Evolutionary conservation across 2,797 vertebrate species (phyloP), one percentile per base, ranked within the genome.

Genomic region (Tachyglossus aculeatus): DNA sequence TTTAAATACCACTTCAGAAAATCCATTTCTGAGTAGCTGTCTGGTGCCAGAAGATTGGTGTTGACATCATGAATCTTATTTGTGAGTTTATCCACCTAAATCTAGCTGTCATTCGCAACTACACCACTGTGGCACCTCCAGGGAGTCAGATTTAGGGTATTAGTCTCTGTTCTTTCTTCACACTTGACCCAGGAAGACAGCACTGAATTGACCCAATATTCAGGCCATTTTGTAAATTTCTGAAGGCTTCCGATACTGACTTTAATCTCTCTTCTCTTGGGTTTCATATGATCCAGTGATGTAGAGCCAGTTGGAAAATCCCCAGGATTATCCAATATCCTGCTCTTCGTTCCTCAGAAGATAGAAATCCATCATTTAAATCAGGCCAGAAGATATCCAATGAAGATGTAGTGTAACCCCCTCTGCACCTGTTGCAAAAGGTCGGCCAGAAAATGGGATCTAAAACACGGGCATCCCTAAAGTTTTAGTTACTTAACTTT

Each of bases 401-500:
- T 36, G 52, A 18, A 40, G 68, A 59, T 32, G 52, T 54, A 58
- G 62, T 29, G 25, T 27, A 48, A 31, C 31, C 38, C 68, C 29
- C 14, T 48, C 47, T 62, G 39, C 25, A 59, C 63, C 52, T 69
- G 73, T 65, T 40, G 62, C 11, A 34, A n/a, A n/a, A n/a, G n/a
- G n/a, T n/a, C n/a, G n/a, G n/a, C n/a, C n/a, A n/a, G n/a, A n/a
- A n/a, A n/a, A n/a, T n/a, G n/a, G 41, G 68, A 51, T 41, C 34
- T 18, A 51, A 66, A 21, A 36, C 38, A n/a, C 39, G 56, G 64
- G 65, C 6, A 47, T 38, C 43, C 47, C n/a, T 44, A 56, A 45
- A 58, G 67, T 38, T 52, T 65, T 66, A 52, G 65, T 74, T 13
- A 52, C 22, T 18, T 32, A 39, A 79, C 58, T 71, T 58, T 19